Evolutionary conservation across 1,140 invertebrate genomes (phyloP), one percentile per base, ranked within the genome.

Genomic region (Drosophila tsacasi): DNA sequence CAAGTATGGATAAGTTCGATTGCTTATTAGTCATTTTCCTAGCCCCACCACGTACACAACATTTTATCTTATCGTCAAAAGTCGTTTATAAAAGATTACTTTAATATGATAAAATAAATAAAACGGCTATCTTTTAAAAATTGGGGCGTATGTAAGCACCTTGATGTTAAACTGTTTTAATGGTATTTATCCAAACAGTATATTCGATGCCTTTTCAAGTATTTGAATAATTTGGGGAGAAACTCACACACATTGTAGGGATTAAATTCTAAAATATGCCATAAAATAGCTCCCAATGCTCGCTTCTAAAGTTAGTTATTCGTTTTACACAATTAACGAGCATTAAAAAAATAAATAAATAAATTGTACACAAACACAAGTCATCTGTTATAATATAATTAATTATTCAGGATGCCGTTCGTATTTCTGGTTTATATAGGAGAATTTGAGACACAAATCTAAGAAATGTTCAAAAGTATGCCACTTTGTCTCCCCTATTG

Each of bases 41-140:
- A 40, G 21, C 10, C 19, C 17, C 25, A 12, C 21, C 21, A 25
- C 21, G 9, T 12, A 23, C 15, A 52, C 10, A 32, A 32, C 15
- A 19, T 30, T 35, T 66, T 84, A 81, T 89, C 73, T 84, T 81
- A 87, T 87, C 81, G 25, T 6, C 3, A 30, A 37, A 39, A 35
- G 21, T 27, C 0, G 13, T 50, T 49, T 35, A 40, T 32, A 27
- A n/a, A 9, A 17, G 19, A 46, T n/a, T 60, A 27, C 7, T 5
- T 47, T 39, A 19, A 17, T 1, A 8, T 19, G 13, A 30, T 35
- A 7, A 19, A 44, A 0, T n/a, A 6, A 59, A 58, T 15, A 40
- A 7, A 42, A 17, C 2, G 35, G 9, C 17, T 46, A 0, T 19
- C n/a, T 25, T 23, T 23, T 25, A 7, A 2, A 15, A n/a, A 10